Conservation (phyloP, 2,888 invertebrate species). For the Halictus quadricinctus region DNA sequence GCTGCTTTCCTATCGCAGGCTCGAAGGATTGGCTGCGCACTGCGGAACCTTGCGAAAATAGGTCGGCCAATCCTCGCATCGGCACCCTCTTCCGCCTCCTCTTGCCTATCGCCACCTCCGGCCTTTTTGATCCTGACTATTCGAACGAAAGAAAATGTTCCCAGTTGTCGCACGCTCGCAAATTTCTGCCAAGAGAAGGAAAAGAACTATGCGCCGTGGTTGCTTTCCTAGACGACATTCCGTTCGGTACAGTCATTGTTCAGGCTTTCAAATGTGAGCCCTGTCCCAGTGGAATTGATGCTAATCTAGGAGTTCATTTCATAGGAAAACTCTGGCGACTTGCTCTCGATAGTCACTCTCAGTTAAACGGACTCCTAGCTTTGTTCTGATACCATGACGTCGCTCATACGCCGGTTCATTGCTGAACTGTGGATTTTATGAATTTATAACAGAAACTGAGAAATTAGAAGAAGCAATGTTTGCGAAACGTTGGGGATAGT, state of each 20-base stretch:
- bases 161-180: no score
- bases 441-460: not conserved
- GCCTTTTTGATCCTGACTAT: conserved; percentile 56
- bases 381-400: no score
- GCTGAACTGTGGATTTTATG: not conserved
- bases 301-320: no score
- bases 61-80: conserved; percentile 72
- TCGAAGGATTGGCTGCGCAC: conserved; percentile 68
- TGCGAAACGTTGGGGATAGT: not conserved
- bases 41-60: conserved; percentile 71
- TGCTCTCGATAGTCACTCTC: no score
- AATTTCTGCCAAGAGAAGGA: no score
- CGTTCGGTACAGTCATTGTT: not conserved
- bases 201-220: no score
- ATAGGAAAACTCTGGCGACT: no score
- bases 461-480: not conserved
- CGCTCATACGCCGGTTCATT: no score
- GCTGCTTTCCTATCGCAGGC: conserved; percentile 64
- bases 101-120: conserved; percentile 65
- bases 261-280: not conserved
- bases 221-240: not conserved
- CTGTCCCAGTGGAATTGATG: not conserved
- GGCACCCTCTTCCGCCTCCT: conserved; percentile 63
- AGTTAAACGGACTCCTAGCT: no score
- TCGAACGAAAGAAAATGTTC: conserved; percentile 46